Evolutionary conservation across 2,113 vertebrate genomes (phyloP).

Genomic region (Peromyscus leucopus): DNA sequence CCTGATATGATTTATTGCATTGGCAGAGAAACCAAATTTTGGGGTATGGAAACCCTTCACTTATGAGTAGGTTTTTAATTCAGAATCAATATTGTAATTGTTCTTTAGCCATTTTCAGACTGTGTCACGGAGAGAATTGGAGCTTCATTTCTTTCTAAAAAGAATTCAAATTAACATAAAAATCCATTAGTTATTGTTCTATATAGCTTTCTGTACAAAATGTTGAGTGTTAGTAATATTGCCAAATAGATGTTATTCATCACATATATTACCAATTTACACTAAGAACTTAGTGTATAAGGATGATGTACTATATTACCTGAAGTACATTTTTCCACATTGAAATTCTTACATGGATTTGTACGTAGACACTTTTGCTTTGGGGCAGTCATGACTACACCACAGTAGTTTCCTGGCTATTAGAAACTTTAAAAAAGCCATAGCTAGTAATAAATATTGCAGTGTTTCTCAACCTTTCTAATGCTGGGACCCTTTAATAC

Average conservation of each 20-base stretch:
- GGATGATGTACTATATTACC: background rate
- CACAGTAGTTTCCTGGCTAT: background rate
- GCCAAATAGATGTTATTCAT: background rate
- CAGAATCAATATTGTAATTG: background rate
- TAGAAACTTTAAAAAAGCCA: background rate
- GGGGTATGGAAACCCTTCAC: no score
- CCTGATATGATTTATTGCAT: no score
- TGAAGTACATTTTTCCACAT: background rate
- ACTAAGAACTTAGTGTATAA: background rate
- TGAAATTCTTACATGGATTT: background rate
- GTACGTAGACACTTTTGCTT: background rate
- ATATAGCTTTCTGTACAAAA: background rate
- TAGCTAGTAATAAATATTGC: background rate
- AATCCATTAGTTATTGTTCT: background rate
- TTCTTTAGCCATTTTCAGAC: background rate
- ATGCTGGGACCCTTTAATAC: background rate
- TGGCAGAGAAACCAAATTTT: no score
- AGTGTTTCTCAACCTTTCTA: background rate
- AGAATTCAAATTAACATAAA: background rate
- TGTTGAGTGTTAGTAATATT: background rate
- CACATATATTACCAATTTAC: background rate
- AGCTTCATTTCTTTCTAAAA: background rate
- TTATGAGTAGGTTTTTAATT: slow-evolving; percentile 23
- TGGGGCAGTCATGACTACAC: background rate
- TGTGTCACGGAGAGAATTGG: background rate